Evolutionary conservation across 2,113 vertebrate species (phyloP).

Genomic region (Ivindomyrus marchei): DNA sequence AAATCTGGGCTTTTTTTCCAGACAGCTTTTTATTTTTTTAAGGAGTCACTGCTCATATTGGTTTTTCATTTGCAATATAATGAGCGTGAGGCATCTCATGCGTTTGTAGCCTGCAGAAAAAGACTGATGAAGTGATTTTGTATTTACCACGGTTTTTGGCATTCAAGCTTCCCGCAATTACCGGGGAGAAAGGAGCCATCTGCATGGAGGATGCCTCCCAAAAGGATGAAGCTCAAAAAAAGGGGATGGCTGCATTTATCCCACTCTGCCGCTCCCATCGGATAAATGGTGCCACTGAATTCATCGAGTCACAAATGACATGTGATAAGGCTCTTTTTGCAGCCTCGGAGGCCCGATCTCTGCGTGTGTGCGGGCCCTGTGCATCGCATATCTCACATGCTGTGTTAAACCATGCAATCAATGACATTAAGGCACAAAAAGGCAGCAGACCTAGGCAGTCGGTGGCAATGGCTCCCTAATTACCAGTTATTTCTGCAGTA

Average conservation of each 20-base stretch:
- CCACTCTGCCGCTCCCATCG: neutral
- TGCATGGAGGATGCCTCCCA: neutral
- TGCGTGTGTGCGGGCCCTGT: neutral
- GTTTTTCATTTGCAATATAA: constrained; percentile 6
- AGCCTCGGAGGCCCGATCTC: no score
- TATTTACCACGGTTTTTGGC: neutral
- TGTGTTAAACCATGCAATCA: constrained; percentile 8
- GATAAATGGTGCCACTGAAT: neutral
- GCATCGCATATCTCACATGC: neutral
- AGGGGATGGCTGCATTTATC: constrained; percentile 1
- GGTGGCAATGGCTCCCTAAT: neutral
- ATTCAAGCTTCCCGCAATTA: constrained; percentile 2
- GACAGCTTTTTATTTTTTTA: neutral
- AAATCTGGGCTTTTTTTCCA: neutral
- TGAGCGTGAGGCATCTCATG: neutral
- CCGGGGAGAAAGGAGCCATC: neutral
- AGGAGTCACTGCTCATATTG: neutral
- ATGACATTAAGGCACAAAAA: neutral
- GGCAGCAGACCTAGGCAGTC: neutral
- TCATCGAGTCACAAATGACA: neutral
- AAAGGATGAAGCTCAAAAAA: neutral
- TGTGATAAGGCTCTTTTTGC: neutral
- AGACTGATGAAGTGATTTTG: neutral
- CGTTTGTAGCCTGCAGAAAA: neutral
- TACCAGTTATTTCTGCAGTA: neutral